Evolutionary conservation across 35 echinoderm and acorn worm species (phyloP).

Genomic region (Heliocidaris tuberculata): DNA sequence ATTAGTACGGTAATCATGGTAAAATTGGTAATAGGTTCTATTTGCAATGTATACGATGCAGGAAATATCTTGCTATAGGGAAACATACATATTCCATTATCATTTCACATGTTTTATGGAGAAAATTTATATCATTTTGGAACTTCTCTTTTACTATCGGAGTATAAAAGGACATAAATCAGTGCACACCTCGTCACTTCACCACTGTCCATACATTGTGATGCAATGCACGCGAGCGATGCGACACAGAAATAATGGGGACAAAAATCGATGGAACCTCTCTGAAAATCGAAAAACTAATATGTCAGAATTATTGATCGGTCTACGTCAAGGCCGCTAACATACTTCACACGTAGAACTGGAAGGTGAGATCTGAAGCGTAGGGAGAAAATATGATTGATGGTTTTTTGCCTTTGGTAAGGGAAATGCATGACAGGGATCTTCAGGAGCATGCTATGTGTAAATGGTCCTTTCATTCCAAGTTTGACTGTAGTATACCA

Average conservation of each 20-base stretch:
- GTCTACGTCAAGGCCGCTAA: background rate
- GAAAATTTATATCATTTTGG: background rate
- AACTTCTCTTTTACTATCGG: background rate
- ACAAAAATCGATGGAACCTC: background rate
- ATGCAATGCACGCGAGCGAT: background rate
- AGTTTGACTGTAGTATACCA: too few relatives aligned
- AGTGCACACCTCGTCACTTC: background rate
- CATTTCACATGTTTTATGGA: too few relatives aligned
- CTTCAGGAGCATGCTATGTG: too few relatives aligned
- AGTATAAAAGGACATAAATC: background rate
- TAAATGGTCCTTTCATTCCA: too few relatives aligned
- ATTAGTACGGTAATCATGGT: too few relatives aligned
- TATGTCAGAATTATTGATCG: constrained; percentile 4
- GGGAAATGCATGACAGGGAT: background rate
- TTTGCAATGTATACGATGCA: too few relatives aligned
- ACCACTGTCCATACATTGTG: background rate
- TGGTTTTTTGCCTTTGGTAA: background rate
- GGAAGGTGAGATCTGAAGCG: background rate
- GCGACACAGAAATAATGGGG: background rate
- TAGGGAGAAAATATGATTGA: background rate
- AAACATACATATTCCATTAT: too few relatives aligned
- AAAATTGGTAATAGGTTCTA: too few relatives aligned
- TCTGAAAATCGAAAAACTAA: constrained; percentile 8
- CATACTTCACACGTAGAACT: background rate
- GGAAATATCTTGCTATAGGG: too few relatives aligned